These are phyloP conservation scores for Rhinoptilus africanus DNA, from an alignment of 2,113 vertebrate species.

Conservation along the genomic window DNA sequence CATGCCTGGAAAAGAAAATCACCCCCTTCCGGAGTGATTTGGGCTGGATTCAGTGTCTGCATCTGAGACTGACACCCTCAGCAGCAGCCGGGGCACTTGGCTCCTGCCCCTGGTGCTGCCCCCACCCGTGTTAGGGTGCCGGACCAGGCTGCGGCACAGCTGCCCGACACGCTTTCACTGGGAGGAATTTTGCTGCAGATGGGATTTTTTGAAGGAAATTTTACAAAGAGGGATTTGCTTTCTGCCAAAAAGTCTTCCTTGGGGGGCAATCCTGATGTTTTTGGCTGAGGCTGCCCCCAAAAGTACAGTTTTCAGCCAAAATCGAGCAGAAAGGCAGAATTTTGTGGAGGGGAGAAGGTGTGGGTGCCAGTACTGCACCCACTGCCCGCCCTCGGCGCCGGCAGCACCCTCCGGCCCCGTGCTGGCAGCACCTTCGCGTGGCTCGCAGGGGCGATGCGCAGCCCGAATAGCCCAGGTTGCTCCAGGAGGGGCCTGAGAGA, in stretches of 20 bases:
- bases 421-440: slow-evolving; percentile 44
- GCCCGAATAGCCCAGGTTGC: neutral
- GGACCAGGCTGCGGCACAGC: neutral
- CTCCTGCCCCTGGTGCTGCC: neutral
- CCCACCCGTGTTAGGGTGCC: neutral
- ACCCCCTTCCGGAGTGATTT: neutral
- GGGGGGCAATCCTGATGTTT: neutral
- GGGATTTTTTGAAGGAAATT: neutral
- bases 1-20: neutral
- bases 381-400: neutral
- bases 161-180: neutral
- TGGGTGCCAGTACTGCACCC: neutral
- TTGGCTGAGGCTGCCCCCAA: neutral
- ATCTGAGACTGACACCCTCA: neutral
- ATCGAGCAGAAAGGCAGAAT: neutral
- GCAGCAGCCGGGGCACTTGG: neutral
- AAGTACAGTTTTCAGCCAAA: neutral
- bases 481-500: neutral
- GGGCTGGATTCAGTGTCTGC: neutral
- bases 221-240: neutral
- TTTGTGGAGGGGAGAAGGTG: neutral
- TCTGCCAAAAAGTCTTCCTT: neutral
- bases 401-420: neutral
- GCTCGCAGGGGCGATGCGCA: neutral
- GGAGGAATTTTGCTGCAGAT: neutral